These are phyloP conservation scores for Embiotoca jacksoni DNA, from an alignment of 2,113 vertebrate species.

Conservation along the genomic window DNA sequence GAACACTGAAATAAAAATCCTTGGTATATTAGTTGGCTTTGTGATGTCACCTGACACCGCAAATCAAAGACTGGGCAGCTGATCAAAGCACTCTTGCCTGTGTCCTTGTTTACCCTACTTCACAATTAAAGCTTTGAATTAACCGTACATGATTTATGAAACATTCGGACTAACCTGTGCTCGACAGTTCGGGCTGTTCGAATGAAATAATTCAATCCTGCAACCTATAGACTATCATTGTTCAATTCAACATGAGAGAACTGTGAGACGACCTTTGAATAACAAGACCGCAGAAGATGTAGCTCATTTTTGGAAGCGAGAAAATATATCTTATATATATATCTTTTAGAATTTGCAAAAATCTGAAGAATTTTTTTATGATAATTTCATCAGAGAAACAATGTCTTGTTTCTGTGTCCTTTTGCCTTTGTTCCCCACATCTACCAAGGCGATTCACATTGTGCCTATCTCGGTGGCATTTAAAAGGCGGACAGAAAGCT, in stretches of 20 bases:
- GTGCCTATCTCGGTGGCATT: not conserved
- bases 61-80: slow-evolving; percentile 7
- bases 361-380: not conserved
- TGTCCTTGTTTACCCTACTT: not conserved
- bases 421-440: not conserved
- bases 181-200: slow-evolving; percentile 16
- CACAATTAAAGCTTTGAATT: slow-evolving; percentile 31
- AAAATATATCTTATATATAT: not conserved
- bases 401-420: not conserved
- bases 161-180: slow-evolving; percentile 21
- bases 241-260: slow-evolving; percentile 8
- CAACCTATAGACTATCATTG: not conserved
- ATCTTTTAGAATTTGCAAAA: not conserved
- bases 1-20: not conserved
- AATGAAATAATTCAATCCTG: slow-evolving; percentile 25
- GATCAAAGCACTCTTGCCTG: slow-evolving; percentile 19
- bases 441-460: slow-evolving; percentile 1
- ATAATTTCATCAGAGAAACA: not conserved
- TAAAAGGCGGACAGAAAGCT: not conserved
- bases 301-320: not conserved
- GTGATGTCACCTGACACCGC: slow-evolving; percentile 4
- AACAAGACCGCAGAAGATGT: not conserved
- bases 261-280: not conserved
- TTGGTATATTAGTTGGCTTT: slow-evolving; percentile 10
- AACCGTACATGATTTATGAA: slow-evolving; percentile 37